phyloP scores from a whole-genome alignment of 1,140 invertebrate species.

The Eriocheir sinensis region DNA sequence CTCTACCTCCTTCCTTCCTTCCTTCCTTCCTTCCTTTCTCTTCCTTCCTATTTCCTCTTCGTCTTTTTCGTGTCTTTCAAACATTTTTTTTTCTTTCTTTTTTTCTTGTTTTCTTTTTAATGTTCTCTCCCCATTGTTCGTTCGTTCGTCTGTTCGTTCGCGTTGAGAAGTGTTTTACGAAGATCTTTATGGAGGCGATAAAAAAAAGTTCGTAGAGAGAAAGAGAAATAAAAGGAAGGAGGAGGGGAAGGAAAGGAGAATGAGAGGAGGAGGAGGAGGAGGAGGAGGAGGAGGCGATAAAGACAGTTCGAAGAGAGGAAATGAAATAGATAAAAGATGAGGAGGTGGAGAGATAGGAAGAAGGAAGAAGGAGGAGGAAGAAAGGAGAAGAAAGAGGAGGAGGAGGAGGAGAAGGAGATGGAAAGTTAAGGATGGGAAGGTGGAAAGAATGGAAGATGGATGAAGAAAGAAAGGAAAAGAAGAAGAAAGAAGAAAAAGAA shows the following conservation, averaged over 20 bases:
- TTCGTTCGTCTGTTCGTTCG: no score
- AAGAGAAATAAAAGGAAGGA: conserved; percentile 5
- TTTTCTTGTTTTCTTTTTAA: conserved; percentile 18
- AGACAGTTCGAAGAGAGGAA: background rate
- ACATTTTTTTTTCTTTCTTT: background rate
- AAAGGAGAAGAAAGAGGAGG: background rate
- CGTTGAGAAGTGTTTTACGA: no score
- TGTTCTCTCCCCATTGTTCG: no score
- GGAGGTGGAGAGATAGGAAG: background rate
- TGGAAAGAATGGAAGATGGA: background rate
- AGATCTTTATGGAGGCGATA: background rate
- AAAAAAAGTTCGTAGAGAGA: background rate
- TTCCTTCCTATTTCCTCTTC: no score
- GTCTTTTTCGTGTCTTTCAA: no score
- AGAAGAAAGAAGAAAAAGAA: background rate
- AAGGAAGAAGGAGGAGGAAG: background rate
- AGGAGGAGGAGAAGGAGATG: background rate
- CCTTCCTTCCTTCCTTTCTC: no score
- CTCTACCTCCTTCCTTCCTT: background rate
- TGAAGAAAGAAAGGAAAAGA: background rate
- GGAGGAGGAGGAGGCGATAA: background rate
- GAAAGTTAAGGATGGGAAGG: background rate
- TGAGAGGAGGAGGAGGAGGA: background rate
- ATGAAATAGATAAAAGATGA: background rate
- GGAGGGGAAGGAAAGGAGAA: background rate